These are phyloP conservation scores for Canis aureus DNA, from an alignment of 2,113 vertebrate genomes.

Conservation along the genomic window DNA sequence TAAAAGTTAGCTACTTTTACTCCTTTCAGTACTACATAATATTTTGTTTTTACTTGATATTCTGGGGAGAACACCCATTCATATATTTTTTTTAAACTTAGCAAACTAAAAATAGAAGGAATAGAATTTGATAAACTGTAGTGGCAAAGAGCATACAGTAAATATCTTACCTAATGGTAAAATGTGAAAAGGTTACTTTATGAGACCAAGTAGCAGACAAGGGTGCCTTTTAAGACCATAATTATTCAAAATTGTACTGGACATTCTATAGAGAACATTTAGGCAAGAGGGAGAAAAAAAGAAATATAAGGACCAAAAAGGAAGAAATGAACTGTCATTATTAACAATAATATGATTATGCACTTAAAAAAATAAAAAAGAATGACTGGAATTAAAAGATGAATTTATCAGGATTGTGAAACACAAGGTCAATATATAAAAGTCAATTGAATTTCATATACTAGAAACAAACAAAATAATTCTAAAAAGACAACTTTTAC, in stretches of 20 bases:
- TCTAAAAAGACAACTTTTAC: background rate
- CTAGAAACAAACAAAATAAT: background rate
- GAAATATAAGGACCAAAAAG: background rate
- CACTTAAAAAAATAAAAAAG: background rate
- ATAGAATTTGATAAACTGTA: slow-evolving; percentile 12
- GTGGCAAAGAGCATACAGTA: background rate
- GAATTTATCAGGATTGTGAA: background rate
- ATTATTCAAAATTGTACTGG: background rate
- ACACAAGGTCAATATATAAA: background rate
- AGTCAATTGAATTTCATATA: background rate
- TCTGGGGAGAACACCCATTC: background rate
- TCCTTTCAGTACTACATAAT: background rate
- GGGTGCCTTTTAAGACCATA: background rate
- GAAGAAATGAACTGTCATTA: background rate
- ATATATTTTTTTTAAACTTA: background rate
- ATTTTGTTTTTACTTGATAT: background rate
- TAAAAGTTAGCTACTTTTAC: background rate
- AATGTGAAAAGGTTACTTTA: background rate
- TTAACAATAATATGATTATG: background rate
- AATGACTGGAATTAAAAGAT: background rate
- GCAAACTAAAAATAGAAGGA: slow-evolving; percentile 21
- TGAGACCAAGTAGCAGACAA: background rate
- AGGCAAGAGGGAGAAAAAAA: background rate
- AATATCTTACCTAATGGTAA: background rate
- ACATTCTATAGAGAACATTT: background rate